Conservation (phyloP, 2,888 invertebrate genomes). For the Lampropteryx suffumata region DNA sequence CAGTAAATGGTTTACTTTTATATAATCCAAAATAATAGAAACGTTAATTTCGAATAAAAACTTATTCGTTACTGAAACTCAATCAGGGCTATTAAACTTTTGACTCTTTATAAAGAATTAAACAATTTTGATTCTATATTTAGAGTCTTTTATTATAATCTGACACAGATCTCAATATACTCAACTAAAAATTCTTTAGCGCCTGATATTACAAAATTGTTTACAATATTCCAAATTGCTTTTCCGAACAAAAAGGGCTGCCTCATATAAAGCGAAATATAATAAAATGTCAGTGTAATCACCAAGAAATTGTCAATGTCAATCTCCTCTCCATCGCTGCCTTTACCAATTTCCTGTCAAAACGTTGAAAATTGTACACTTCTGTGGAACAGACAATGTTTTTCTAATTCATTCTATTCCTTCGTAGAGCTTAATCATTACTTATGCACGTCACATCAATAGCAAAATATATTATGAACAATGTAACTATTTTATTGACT, state of each 20-base stretch:
- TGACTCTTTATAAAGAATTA: too few relatives aligned
- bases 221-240: slow-evolving; percentile 11
- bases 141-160: too few relatives aligned
- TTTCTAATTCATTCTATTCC: slow-evolving; percentile 34
- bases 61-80: too few relatives aligned
- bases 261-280: slow-evolving; percentile 43
- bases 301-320: slow-evolving; percentile 81
- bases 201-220: neutral
- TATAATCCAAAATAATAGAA: too few relatives aligned
- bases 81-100: too few relatives aligned
- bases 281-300: slow-evolving; percentile 56
- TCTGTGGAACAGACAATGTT: slow-evolving; percentile 47
- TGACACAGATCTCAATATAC: neutral
- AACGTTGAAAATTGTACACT: slow-evolving; percentile 56
- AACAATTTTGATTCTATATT: too few relatives aligned
- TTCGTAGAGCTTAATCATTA: neutral
- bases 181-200: neutral
- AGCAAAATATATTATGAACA: too few relatives aligned
- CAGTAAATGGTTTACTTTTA: too few relatives aligned
- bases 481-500: too few relatives aligned
- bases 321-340: slow-evolving; percentile 76
- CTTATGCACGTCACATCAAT: too few relatives aligned
- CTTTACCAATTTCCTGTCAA: slow-evolving; percentile 76
- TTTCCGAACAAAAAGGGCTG: slow-evolving; percentile 29
- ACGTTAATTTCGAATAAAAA: too few relatives aligned